Evolutionary conservation across 2,113 vertebrate genomes (phyloP).

Genomic region (Terrapene triunguis): DNA sequence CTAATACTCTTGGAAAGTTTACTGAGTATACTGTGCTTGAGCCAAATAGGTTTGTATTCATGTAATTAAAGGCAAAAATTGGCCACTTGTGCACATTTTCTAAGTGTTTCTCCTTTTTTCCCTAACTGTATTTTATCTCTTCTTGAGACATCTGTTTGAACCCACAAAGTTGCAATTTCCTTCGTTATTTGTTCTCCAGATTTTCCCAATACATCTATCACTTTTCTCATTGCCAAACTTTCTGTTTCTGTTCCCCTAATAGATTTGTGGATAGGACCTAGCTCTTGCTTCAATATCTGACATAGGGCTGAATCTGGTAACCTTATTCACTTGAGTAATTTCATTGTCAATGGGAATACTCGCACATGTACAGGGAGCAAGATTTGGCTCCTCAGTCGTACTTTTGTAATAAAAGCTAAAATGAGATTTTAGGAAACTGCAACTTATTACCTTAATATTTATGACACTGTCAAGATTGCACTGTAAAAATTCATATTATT

Average conservation of each 20-base stretch:
- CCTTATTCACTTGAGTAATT: conserved; percentile 66
- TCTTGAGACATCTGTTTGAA: background rate
- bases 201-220: background rate
- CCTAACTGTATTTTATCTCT: fast-evolving
- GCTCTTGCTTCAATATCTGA: conserved; percentile 35
- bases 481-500: conserved; percentile 75
- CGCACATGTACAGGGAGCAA: conserved; percentile 56
- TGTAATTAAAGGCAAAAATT: background rate
- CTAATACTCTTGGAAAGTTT: background rate
- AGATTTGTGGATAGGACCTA: background rate
- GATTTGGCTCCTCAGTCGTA: conserved; percentile 62
- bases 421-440: conserved; percentile 74
- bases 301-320: conserved; percentile 47
- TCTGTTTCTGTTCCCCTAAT: conserved; percentile 34
- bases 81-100: background rate
- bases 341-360: conserved; percentile 61
- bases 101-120: background rate
- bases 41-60: background rate
- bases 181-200: background rate
- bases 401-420: conserved; percentile 76
- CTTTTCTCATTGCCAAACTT: conserved; percentile 11
- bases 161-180: background rate
- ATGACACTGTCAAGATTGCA: conserved; percentile 67
- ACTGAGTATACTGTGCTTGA: background rate
- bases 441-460: conserved; percentile 74